phyloP scores from a whole-genome alignment of 2,888 invertebrate species.

The Dusona sp. region DNA sequence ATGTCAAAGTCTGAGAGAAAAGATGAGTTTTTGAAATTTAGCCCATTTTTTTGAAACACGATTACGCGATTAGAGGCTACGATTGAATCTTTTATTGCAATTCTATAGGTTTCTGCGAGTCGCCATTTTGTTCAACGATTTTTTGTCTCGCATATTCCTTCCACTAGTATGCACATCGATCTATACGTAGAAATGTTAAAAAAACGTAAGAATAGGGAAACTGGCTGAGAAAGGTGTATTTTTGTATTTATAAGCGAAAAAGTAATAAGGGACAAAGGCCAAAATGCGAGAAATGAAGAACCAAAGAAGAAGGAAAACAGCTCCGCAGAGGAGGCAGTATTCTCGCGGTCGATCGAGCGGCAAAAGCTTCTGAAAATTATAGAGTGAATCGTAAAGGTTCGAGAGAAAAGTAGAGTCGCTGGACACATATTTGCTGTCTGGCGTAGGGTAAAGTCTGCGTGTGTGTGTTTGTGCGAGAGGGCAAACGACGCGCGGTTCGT shows the following conservation, averaged over 20 bases:
- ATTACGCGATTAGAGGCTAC: background rate
- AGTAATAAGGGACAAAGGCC: background rate
- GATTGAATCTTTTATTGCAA: background rate
- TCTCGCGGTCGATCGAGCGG: conserved; percentile 35
- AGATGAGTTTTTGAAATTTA: background rate
- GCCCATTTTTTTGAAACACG: background rate
- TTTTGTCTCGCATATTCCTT: background rate
- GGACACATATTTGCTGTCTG: background rate
- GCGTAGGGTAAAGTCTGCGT: background rate
- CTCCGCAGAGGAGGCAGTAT: conserved; percentile 10
- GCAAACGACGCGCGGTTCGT: conserved; percentile 27
- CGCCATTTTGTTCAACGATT: background rate
- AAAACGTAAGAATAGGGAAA: background rate
- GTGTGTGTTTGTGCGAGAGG: conserved; percentile 3
- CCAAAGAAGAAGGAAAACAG: background rate
- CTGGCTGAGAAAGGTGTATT: background rate
- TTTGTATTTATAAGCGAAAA: conserved; percentile 10
- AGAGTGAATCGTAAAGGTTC: conserved; percentile 11
- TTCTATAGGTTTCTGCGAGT: background rate
- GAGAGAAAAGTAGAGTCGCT: background rate
- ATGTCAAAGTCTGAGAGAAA: background rate
- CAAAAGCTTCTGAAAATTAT: conserved; percentile 29
- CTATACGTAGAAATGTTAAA: background rate
- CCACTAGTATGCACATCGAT: background rate
- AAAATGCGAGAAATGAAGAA: background rate